Evolutionary conservation across 2,113 vertebrate species (phyloP), one percentile per base, ranked within the genome.

Genomic region (western clawed frog (Xenopus tropicalis)): DNA sequence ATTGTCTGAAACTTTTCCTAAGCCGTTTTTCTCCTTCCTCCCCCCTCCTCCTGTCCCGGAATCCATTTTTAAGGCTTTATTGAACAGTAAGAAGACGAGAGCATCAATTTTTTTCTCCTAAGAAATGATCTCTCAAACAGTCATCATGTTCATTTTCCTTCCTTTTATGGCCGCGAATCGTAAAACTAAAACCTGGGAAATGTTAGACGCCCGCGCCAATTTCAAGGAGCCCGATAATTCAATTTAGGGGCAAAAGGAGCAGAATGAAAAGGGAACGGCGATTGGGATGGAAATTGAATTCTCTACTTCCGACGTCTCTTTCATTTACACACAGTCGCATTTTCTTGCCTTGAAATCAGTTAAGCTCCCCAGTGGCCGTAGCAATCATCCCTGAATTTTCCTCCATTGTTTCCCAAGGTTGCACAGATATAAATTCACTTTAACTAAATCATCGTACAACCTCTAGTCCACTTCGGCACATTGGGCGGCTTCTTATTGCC

Each of bases 221-320:
- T 65, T 25, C 48, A 4, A 10, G 52, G 42, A 21, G 42, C 37
- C 23, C 14, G 51, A 61, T 37, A 58, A 66, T 57, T 21, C 58
- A 59, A 74, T 67, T 74, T 67, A 42, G 54, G 22, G 22, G 51
- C 54, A 48, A 61, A 67, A 37, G 56, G 44, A 62, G 57, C 57
- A 37, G 52, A 16, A 12, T 42, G 10, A 16, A 46, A 19, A 21
- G 46, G 65, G 25, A 61, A 20, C 54, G 8, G 24, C 24, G 52
- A 63, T 63, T 63, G 24, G 43, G 37, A 76, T 76, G 52, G 44
- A 76, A 76, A 76, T 63, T 56, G 58, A 69, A 69, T 76, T 76
- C 58, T 44, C 7, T 58, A 56, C 66, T 42, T 76, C 66, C 69
- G 4, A 52, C 63, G 59, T 58, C 21, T 43, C 11, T 4, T 17